Base-by-base conservation (phyloP, 2,113 vertebrate species). In the Micronycteris hirsuta region DNA sequence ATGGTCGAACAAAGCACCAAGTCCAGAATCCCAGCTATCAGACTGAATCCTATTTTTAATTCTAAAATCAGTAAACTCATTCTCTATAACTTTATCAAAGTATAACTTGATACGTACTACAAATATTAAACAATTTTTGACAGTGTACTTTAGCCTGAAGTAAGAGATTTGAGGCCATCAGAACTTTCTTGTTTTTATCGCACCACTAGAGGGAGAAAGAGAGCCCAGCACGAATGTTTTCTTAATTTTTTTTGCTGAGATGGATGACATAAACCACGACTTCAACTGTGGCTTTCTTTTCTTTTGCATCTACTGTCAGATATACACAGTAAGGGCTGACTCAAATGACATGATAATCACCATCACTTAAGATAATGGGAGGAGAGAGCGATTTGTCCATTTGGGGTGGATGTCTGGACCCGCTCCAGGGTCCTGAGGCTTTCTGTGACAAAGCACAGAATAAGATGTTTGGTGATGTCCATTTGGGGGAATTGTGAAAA, bases 131-230 rank as follows among this genome's bases (percentile, higher is more conserved):
- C 10, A 8, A n/a, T 52, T 92, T 84, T 77, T 81, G 26, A 65
- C 7, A 67, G 63, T 20, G 4, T 7, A 15, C 8, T 14, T 77
- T 49, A 74, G 17, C 12, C 8, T 41, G 33, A 61, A 84, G 65
- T 73, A 83, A n/a, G 5, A 1, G 2, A 67, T 61, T 74, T 26
- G 24, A 70, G 31, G 65, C 8, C 12, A 58, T 9, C 28, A 76
- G 33, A 81, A 31, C 1, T 52, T 81, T 86, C n/a, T 73, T 94
- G 7, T 89, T 54, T 96, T 94, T 74, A 82, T 24, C 26, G 92
- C 89, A 93, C 89, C 73, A 28, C 95, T 94, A 96, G 96, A 97
- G 91, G 61, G 89, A 63, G 56, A 2, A 17, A 93, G 36, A 83
- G 52, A 36, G 31, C 24, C 31, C 41, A 45, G 24, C 5, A 15